A percentile compares a stretch with the other conserved stretches of the same genome.
Conservation (phyloP, 2,797 vertebrate species). For the Scleropages formosus region DNA sequence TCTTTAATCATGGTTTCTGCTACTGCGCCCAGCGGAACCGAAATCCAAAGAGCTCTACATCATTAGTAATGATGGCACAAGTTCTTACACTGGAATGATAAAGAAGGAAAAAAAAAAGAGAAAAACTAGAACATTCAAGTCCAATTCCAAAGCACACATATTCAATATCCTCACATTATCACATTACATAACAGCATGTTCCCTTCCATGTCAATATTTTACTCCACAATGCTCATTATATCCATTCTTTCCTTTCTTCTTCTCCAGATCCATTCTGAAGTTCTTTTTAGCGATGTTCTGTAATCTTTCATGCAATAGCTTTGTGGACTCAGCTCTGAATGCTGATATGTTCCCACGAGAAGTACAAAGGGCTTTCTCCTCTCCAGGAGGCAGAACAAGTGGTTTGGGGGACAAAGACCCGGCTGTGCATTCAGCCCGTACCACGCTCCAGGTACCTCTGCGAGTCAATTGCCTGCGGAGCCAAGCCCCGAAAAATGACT, state of each 20-base stretch:
- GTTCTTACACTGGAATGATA: too few relatives aligned
- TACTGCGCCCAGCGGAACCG: not conserved
- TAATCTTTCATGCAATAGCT: not conserved
- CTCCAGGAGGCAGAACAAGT: not conserved
- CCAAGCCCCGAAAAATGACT: conserved; percentile 3
- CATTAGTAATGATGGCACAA: too few relatives aligned
- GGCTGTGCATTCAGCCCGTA: conserved; percentile 12
- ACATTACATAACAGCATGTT: too few relatives aligned
- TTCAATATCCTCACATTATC: too few relatives aligned
- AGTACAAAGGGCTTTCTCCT: not conserved
- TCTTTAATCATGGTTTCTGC: not conserved
- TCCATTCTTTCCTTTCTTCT: too few relatives aligned
- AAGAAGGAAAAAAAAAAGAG: too few relatives aligned
- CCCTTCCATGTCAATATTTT: too few relatives aligned
- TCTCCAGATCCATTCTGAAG: too few relatives aligned
- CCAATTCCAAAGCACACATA: too few relatives aligned
- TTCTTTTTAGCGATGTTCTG: too few relatives aligned
- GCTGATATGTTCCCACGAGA: not conserved
- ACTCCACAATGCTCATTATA: too few relatives aligned
- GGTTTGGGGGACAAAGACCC: not conserved
- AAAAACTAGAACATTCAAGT: too few relatives aligned
- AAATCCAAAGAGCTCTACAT: not conserved
- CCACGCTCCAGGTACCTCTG: not conserved
- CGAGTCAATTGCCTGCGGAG: conserved; percentile 23
- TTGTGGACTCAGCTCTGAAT: not conserved